Evolutionary conservation across 1,140 invertebrate genomes (phyloP).

Genomic region (Galendromus occidentalis): DNA sequence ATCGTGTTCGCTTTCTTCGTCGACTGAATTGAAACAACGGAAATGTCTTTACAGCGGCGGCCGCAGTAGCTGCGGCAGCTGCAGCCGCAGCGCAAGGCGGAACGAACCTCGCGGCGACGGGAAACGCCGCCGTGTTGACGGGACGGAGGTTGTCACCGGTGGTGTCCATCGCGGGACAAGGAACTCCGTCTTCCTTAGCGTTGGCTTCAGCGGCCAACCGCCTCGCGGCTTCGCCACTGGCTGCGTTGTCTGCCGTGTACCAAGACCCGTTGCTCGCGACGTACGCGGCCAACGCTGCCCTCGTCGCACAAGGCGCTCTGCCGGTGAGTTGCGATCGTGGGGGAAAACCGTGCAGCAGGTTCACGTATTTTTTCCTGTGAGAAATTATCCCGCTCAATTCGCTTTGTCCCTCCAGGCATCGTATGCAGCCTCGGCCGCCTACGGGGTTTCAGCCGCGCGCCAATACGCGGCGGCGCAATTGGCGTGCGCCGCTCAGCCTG

Average conservation of each 20-base stretch:
- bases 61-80: background rate
- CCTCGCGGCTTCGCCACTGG: background rate
- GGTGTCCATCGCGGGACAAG: background rate
- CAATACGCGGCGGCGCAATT: conserved; percentile 6
- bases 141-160: background rate
- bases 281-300: conserved; percentile 1
- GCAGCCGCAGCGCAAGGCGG: conserved; percentile 1
- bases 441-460: background rate
- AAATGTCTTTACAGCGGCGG: background rate
- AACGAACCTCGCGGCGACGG: background rate
- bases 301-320: conserved; percentile 3
- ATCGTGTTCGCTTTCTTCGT: too few species aligned
- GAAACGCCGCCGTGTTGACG: background rate
- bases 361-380: too few species aligned
- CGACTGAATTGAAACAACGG: too few species aligned
- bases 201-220: background rate
- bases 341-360: too few species aligned
- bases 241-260: background rate
- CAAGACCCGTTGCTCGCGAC: conserved; percentile 6
- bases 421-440: background rate
- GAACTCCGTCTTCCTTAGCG: background rate
- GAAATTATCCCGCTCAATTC: background rate
- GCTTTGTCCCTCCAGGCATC: background rate
- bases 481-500: background rate
- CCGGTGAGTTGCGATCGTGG: background rate